A percentile compares a stretch with the other conserved stretches of the same genome.
phyloP scores from a whole-genome alignment of 2,113 vertebrate genomes.

The Dromiciops gliroides region DNA sequence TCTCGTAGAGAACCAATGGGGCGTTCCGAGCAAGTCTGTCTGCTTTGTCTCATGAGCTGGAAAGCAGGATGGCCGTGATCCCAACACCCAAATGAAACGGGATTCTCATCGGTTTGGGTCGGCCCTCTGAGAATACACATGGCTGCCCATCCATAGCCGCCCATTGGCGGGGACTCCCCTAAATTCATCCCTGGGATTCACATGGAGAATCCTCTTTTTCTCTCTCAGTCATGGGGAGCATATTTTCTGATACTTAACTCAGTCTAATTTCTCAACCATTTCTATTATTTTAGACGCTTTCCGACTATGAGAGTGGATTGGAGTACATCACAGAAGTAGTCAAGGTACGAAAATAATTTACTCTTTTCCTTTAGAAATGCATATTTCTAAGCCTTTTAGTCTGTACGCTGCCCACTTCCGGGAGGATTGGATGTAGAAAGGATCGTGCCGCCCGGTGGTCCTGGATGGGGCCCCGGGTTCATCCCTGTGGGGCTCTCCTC shows the following conservation, averaged over 20 bases:
- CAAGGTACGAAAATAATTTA: slow-evolving; percentile 85
- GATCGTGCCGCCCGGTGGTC: background rate
- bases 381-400: background rate
- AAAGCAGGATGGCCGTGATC: background rate
- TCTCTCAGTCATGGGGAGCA: background rate
- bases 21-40: background rate
- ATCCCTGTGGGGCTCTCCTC: too few relatives aligned
- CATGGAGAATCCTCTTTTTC: background rate
- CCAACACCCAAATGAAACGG: background rate
- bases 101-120: background rate
- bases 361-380: slow-evolving; percentile 23
- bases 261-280: background rate
- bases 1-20: background rate
- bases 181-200: background rate
- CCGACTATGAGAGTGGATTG: slow-evolving; percentile 89
- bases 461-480: too few relatives aligned
- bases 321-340: slow-evolving; percentile 91
- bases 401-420: background rate
- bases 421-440: background rate
- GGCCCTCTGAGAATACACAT: background rate
- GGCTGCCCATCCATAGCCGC: background rate
- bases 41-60: background rate
- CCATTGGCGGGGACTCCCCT: background rate
- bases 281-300: slow-evolving; percentile 87
- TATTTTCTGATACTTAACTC: background rate